Evolutionary conservation across 2,113 vertebrate species (phyloP).

Genomic region (Anarhynchus alexandrinus): DNA sequence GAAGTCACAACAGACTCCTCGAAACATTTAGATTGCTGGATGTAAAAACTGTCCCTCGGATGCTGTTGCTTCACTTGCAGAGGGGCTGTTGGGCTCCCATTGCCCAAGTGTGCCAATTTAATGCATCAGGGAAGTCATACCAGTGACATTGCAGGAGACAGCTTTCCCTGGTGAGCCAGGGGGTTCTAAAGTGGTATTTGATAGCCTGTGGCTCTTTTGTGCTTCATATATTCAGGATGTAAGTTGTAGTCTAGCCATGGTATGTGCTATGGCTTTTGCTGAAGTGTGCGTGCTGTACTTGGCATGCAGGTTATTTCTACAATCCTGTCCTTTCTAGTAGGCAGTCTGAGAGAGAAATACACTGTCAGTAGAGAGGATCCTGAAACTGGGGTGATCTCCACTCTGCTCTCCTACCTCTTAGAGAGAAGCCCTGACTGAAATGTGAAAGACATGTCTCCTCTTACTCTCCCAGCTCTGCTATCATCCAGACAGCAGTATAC

Average conservation of each 20-base stretch:
- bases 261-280: not conserved
- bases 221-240: not conserved
- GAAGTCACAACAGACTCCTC: not conserved
- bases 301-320: not conserved
- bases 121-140: not conserved
- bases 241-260: not conserved
- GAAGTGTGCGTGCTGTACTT: not conserved
- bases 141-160: not conserved
- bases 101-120: not conserved
- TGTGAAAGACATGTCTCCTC: not conserved
- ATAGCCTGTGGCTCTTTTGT: not conserved
- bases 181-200: not conserved
- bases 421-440: not conserved
- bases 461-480: not conserved
- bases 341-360: not conserved
- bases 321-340: not conserved
- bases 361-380: not conserved
- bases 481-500: not conserved
- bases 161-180: not conserved
- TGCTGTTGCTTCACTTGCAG: not conserved
- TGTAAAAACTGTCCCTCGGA: not conserved
- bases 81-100: not conserved
- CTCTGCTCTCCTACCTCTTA: not conserved
- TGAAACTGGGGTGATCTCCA: not conserved
- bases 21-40: not conserved